Base-by-base conservation (phyloP, 2,797 vertebrate genomes). In the Ibycter americanus region DNA sequence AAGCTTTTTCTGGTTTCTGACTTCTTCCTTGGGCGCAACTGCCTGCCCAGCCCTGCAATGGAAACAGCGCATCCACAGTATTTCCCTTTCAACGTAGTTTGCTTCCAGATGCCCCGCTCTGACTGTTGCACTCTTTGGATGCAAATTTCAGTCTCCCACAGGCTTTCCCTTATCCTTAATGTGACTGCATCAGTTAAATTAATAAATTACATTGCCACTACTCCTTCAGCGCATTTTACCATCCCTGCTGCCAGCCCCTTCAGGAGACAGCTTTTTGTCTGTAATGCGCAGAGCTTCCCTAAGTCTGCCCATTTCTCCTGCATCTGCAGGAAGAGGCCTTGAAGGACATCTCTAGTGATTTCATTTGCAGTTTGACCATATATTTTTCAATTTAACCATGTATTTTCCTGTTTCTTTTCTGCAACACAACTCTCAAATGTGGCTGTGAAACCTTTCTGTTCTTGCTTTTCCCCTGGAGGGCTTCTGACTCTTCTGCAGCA, bases 1-100 rank as follows among this genome's bases (percentile, higher is more conserved):
- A 80, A 49, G 49, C 55, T 72, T 71, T 56, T 65, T 76, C 83
- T 93, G 54, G 81, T 94, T 89, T 94, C 59, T 13, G n/a, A 46
- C 32, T n/a, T 52, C 11, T 46, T 78, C 11, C 52, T 87, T 66
- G 59, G 0, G 3, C 46, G 59, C 4, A 18, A 6, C 38, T 87
- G 42, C 63, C 79, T 67, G 59, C 65, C 59, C 59, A 23, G 59
- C 34, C 56, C 31, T 68, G 21, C 8, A 23, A 6, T 61, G 34
- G 70, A 82, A 90, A 23, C 3, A n/a, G 65, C 47, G 65, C 66
- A 34, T 65, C 70, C 87, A 5, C 9, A 5, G 7, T 49, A 23
- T 86, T 91, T 55, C 16, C 38, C 38, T 68, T 81, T 54, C 0
- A 1, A 83, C 58, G n/a, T 17, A 8, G 62, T 65, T 87, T 21